Evolutionary conservation across 2,113 vertebrate genomes (phyloP).

Genomic region (Gnathonemus echidnorhynchus): DNA sequence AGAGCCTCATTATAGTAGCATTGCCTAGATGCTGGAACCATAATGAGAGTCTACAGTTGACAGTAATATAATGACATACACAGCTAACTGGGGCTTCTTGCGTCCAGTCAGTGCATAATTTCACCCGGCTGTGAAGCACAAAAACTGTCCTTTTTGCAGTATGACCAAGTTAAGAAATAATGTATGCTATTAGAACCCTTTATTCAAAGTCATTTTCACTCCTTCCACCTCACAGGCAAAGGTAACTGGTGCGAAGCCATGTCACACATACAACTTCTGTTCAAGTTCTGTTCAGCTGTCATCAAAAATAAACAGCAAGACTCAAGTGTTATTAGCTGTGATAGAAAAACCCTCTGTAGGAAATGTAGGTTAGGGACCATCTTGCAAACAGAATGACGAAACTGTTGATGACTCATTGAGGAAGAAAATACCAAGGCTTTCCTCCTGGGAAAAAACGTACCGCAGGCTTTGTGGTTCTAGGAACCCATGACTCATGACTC

Average conservation of each 20-base stretch:
- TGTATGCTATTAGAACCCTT: not conserved
- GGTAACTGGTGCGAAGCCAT: not conserved
- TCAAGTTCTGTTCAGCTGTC: not conserved
- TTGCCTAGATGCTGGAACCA: not conserved
- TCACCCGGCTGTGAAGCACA: not conserved
- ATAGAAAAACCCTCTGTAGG: not conserved
- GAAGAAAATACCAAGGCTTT: not conserved
- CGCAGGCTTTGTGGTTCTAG: not conserved
- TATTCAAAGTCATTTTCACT: not conserved
- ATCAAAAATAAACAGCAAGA: not conserved
- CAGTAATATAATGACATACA: not conserved
- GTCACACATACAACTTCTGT: not conserved
- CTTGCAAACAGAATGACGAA: not conserved
- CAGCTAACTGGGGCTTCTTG: not conserved
- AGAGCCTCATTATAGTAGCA: not conserved
- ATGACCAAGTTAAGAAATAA: not conserved
- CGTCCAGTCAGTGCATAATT: not conserved
- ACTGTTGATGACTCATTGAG: constrained; percentile 10
- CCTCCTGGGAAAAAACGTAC: not conserved
- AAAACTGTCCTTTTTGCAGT: not conserved
- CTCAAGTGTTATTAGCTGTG: not conserved
- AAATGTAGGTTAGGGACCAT: not conserved
- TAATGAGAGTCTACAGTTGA: not conserved
- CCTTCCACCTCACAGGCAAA: not conserved
- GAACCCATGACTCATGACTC: not conserved